These are phyloP conservation scores for Danaus melanippus DNA, from an alignment of 1,140 invertebrate species.

Conservation along the genomic window DNA sequence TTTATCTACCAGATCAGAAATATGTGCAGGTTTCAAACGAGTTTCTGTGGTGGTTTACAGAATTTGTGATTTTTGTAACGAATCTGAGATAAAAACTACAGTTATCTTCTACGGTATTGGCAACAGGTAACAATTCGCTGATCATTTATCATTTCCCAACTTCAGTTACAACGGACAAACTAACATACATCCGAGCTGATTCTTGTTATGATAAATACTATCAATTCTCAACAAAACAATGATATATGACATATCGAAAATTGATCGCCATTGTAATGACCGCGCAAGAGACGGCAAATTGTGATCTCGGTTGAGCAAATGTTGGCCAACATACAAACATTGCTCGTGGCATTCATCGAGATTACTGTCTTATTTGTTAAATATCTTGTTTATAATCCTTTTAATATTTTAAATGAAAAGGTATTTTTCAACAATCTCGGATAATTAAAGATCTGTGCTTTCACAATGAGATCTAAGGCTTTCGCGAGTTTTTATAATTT, in stretches of 20 bases:
- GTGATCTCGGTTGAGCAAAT: constrained; percentile 3
- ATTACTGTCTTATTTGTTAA: no score
- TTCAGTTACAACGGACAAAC: constrained; percentile 3
- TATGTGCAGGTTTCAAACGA: no score
- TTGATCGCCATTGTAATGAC: constrained; percentile 28
- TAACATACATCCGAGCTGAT: constrained; percentile 18
- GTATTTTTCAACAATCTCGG: no score
- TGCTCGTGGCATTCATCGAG: no score
- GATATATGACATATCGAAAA: constrained; percentile 32
- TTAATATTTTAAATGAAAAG: no score
- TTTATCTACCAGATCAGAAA: no score
- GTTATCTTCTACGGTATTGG: constrained; percentile 7
- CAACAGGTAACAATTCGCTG: constrained; percentile 8
- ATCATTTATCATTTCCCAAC: constrained; percentile 9
- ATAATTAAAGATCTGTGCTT: no score
- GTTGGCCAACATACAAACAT: no score
- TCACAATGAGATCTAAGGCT: no score
- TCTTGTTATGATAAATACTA: constrained; percentile 30
- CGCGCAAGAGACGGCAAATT: constrained; percentile 5
- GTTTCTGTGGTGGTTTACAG: no score
- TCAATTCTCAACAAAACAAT: constrained; percentile 33
- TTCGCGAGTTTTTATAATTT: no score
- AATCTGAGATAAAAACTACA: not conserved
- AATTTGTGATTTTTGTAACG: not conserved
- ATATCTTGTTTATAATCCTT: no score